Evolutionary conservation across 2,113 vertebrate genomes (phyloP).

Genomic region (Glareola pratincola): DNA sequence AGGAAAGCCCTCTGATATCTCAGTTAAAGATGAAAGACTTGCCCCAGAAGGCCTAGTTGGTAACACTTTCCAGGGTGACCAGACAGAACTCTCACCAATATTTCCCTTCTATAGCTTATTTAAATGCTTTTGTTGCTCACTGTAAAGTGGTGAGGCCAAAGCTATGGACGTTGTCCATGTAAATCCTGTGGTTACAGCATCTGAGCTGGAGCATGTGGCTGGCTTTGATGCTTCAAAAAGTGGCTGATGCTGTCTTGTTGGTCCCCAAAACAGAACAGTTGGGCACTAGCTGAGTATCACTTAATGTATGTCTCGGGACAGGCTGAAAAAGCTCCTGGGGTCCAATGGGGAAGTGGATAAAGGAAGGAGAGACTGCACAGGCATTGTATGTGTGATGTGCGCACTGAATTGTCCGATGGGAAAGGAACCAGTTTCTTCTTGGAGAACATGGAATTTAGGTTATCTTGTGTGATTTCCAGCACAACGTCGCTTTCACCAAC

Average conservation of each 20-base stretch:
- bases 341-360: neutral
- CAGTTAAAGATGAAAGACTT: constrained; percentile 49
- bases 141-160: neutral
- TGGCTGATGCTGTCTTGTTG: neutral
- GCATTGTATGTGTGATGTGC: rapidly evolving
- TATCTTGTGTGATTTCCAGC: neutral
- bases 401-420: neutral
- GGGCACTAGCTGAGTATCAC: neutral
- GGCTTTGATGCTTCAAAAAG: neutral
- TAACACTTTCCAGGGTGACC: neutral
- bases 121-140: neutral
- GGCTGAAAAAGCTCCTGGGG: neutral
- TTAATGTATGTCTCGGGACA: neutral
- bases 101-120: neutral
- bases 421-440: neutral
- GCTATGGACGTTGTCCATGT: neutral
- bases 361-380: neutral
- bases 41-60: constrained; percentile 25
- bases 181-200: neutral
- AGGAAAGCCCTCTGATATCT: constrained; percentile 39
- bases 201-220: neutral
- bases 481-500: neutral
- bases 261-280: neutral
- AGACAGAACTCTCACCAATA: neutral
- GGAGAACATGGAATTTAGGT: neutral